Evolutionary conservation across 2,797 vertebrate genomes (phyloP).

Genomic region (Columba guinea): DNA sequence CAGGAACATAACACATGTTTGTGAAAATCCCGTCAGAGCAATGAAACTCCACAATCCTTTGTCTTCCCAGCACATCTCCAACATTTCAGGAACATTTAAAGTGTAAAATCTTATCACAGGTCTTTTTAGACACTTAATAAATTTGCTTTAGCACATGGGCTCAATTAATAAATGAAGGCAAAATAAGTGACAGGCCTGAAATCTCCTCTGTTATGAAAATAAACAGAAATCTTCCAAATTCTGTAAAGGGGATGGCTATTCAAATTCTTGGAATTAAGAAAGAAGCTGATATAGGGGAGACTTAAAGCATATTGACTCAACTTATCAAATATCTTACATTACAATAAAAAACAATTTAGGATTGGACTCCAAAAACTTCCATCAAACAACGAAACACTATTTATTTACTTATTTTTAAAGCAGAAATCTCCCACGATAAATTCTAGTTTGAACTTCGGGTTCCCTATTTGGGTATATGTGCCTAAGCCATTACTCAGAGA

Average conservation of each 20-base stretch:
- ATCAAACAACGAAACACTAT: background rate
- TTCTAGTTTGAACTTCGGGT: background rate
- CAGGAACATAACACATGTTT: background rate
- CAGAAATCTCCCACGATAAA: background rate
- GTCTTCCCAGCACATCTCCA: background rate
- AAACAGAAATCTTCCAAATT: background rate
- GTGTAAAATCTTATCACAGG: rapidly evolving
- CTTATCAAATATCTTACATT: background rate
- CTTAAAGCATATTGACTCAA: background rate
- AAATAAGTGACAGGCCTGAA: background rate
- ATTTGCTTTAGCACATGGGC: background rate
- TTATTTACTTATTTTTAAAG: background rate
- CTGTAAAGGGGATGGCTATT: background rate
- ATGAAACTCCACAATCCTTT: background rate
- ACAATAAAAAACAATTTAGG: background rate
- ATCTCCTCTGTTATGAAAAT: background rate
- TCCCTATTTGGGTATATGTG: background rate
- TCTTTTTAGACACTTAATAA: background rate
- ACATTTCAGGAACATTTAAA: background rate
- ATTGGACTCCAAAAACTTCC: background rate
- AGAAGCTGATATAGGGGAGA: background rate
- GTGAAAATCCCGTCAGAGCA: background rate
- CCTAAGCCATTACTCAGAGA: background rate
- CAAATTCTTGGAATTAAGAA: background rate
- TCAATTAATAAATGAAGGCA: background rate